phyloP scores from a whole-genome alignment of 64 coral and sea anemone species.

The Porites australiensis region DNA sequence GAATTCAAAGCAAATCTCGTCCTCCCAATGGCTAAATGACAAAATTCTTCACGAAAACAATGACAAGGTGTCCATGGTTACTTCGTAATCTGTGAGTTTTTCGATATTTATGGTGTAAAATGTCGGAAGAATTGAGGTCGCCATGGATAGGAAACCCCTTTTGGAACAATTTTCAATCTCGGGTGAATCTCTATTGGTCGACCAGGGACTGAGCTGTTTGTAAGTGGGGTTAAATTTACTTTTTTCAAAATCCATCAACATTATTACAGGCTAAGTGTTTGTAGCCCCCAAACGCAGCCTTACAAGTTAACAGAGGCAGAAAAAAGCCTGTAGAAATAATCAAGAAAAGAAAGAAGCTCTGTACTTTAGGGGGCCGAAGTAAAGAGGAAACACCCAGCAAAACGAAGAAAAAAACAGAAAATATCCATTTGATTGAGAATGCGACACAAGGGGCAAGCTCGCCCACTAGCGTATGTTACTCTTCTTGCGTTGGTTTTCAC shows the following conservation, averaged over 20 bases:
- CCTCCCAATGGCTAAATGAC: neutral
- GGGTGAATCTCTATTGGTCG: conserved; percentile 7
- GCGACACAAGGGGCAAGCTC: neutral
- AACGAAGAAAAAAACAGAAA: neutral
- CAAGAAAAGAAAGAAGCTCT: neutral
- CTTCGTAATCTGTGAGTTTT: neutral
- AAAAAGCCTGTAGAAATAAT: neutral
- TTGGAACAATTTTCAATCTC: conserved; percentile 5
- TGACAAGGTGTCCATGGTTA: neutral
- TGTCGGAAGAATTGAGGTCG: neutral
- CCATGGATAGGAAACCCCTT: conserved; percentile 8
- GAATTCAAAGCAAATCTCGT: neutral
- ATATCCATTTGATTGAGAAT: neutral
- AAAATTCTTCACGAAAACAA: neutral
- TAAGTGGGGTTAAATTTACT: conserved; percentile 44
- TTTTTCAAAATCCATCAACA: conserved; percentile 5
- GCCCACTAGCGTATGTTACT: neutral
- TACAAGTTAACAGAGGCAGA: neutral
- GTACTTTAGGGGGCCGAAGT: neutral
- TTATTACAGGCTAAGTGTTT: conserved; percentile 20
- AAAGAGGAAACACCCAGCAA: neutral
- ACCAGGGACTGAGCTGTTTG: neutral
- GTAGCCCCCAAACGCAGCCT: conserved; percentile 17
- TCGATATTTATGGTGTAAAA: neutral
- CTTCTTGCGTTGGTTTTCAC: neutral